These are phyloP conservation scores for Achroia grisella DNA, from an alignment of 1,140 invertebrate genomes.

Conservation along the genomic window DNA sequence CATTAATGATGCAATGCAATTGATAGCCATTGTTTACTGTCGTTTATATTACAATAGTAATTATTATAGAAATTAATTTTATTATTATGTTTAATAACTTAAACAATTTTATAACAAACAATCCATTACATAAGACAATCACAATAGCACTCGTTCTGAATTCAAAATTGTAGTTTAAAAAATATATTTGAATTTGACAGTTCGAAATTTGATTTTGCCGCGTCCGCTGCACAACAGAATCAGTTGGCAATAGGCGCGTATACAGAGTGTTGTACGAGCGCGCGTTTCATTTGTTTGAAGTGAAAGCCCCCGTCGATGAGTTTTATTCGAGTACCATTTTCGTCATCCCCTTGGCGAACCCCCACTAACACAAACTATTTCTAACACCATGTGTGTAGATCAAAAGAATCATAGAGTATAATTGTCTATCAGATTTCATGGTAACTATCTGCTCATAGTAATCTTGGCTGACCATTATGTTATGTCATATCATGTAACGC, in stretches of 20 bases:
- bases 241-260: constrained; percentile 36
- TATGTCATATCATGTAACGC: constrained; percentile 10
- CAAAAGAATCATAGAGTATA: constrained; percentile 3
- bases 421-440: constrained; percentile 7
- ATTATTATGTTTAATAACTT: too few relatives aligned
- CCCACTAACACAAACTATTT: constrained; percentile 36
- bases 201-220: constrained; percentile 26
- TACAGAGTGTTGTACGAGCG: constrained; percentile 33
- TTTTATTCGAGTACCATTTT: constrained; percentile 64
- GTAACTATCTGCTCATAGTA: constrained; percentile 3
- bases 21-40: constrained; percentile 39
- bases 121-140: constrained; percentile 3
- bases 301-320: constrained; percentile 63
- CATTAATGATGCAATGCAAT: constrained; percentile 35
- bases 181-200: neutral
- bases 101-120: constrained; percentile 4
- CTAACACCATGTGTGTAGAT: constrained; percentile 29
- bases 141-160: neutral
- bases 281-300: constrained; percentile 58
- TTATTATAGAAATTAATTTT: neutral
- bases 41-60: constrained; percentile 1
- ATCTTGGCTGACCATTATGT: constrained; percentile 6
- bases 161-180: neutral
- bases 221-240: constrained; percentile 31
- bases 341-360: constrained; percentile 52